Conservation (phyloP, 2,113 vertebrate genomes). For the Scomber japonicus region DNA sequence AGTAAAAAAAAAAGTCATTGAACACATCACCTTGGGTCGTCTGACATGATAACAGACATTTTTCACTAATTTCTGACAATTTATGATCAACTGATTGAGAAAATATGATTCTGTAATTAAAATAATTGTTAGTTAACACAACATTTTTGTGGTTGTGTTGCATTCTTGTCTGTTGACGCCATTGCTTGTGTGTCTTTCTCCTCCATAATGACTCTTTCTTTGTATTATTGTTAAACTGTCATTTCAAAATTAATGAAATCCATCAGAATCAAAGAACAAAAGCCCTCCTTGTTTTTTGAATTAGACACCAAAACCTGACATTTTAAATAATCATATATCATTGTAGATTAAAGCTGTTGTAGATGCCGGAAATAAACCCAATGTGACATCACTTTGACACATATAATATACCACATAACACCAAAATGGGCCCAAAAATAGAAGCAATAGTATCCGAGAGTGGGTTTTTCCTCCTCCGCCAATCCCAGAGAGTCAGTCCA, state of each 20-base stretch:
- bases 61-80: neutral
- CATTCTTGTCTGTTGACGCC: neutral
- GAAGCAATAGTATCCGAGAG: conserved; percentile 32
- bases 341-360: neutral
- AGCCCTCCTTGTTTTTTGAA: no score
- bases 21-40: no score
- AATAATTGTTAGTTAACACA: neutral
- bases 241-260: no score
- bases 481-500: conserved; percentile 31
- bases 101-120: neutral
- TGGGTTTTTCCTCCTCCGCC: conserved; percentile 41
- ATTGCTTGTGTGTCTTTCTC: neutral
- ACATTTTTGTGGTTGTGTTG: neutral
- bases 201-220: neutral
- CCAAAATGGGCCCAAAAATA: conserved; percentile 21
- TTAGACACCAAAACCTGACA: no score
- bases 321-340: neutral
- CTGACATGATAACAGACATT: neutral
- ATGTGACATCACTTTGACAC: conserved; percentile 13
- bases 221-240: neutral
- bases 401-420: conserved; percentile 15
- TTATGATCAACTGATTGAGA: neutral
- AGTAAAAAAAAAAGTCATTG: no score
- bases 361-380: conserved; percentile 19
- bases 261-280: no score